Base-by-base conservation (phyloP, 2,888 invertebrate genomes). In the Xanthia icteritia region DNA sequence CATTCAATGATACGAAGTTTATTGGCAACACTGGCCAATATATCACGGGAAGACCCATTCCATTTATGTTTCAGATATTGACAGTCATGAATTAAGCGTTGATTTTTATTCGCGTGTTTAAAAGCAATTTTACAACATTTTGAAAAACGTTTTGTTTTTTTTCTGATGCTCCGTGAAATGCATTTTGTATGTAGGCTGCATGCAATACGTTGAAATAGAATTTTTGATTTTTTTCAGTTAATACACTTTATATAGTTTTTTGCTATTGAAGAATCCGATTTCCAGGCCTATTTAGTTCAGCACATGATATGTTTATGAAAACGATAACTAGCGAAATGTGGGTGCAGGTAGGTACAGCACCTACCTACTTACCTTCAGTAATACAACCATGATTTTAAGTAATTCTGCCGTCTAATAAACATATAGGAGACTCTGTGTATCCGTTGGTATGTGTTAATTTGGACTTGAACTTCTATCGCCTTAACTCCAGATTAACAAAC, bases 11-110 rank as follows among this genome's bases (percentile, higher is more conserved):
- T 86, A 84, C 77, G 84, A 81, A 87, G 84, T 84, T 85, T 89
- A 87, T 77, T 85, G 84, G 80, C 79, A 73, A 73, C 81, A 82
- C 72, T 67, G 74, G 11, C 65, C 85, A 68, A 87, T 90, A 88
- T 78, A 89, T 89, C 88, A 89, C 78, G 31, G 81, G 83, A 82
- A 81, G 77, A 85, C 71, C 81, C 83, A 79, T 86, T 84, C 79
- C 85, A 86, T 89, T 89, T 89, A 76, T 79, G 78, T 85, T 86
- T 83, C 84, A 83, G 86, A 90, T 89, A 90, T 85, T 90, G 89
- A 87, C 90, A 82, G 79, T 81, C 89, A 87, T 89, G 88, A 86
- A 84, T 89, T 83, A 86, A 83, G 76, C 84, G 81, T 67, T 80
- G 78, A 85, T 80, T 86, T 89, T 89, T 82, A 81, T 83, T 84